A percentile compares a stretch with the other conserved stretches of the same genome.
Evolutionary conservation across 30 jellyfish, hydroid and myxozoan species (phyloP).

Genomic region (Aurelia aurita): DNA sequence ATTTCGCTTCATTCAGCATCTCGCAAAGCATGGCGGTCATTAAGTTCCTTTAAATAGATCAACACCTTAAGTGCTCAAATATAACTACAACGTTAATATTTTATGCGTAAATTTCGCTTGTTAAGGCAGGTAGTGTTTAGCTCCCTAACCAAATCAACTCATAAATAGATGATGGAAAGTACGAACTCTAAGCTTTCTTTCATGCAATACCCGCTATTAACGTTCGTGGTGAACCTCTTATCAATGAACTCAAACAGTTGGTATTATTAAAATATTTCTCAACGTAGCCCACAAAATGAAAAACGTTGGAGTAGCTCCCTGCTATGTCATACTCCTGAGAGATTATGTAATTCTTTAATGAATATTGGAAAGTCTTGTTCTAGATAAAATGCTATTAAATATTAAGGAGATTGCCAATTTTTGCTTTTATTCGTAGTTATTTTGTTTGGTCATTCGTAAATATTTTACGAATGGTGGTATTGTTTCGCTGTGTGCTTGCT

Average conservation of each 20-base stretch:
- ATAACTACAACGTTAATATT: constrained; percentile 15
- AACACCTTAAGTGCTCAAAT: too few species aligned
- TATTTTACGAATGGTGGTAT: neutral
- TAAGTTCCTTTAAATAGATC: too few species aligned
- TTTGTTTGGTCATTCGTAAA: constrained; percentile 5
- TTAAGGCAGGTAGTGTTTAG: constrained; percentile 50
- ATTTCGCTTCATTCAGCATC: neutral
- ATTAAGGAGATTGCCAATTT: constrained; percentile 28
- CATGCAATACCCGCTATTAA: constrained; percentile 39
- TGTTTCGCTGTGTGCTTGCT: constrained; percentile 8
- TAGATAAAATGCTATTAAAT: constrained; percentile 25
- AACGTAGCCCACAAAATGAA: constrained; percentile 30
- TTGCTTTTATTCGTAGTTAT: constrained; percentile 13
- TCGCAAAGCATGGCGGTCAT: constrained; percentile 16
- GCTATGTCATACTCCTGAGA: constrained; percentile 7
- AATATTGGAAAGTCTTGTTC: constrained; percentile 3
- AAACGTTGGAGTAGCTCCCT: constrained; percentile 6
- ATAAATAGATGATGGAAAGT: constrained; percentile 21
- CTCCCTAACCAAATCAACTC: constrained; percentile 32
- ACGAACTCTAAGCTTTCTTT: constrained; percentile 47
- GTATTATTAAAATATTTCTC: constrained; percentile 32
- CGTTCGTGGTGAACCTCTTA: constrained; percentile 1
- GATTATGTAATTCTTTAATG: neutral
- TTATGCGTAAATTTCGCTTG: neutral
- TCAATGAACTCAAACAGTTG: constrained; percentile 25